phyloP scores from a whole-genome alignment of 2,888 invertebrate species.

The Malthinus seriepunctatus region DNA sequence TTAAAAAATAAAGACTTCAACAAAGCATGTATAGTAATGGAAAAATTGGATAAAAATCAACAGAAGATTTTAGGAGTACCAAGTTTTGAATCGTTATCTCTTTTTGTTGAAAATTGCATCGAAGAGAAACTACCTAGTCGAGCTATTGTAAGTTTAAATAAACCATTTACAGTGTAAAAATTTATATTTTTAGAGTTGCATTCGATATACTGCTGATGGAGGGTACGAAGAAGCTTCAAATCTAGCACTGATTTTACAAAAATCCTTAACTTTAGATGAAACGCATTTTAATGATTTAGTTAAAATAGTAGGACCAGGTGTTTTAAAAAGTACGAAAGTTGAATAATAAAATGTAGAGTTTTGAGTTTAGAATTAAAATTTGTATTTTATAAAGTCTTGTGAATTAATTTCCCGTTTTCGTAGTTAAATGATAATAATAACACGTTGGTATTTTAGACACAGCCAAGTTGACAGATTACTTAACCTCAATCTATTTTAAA shows the following conservation, averaged over 20 bases:
- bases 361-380: too few relatives aligned
- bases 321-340: too few relatives aligned
- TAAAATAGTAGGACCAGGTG: conserved; percentile 48
- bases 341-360: too few relatives aligned
- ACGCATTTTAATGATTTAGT: conserved; percentile 55
- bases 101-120: conserved; percentile 62
- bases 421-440: too few relatives aligned
- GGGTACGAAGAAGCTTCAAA: conserved; percentile 57
- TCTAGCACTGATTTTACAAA: conserved; percentile 52
- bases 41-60: conserved; percentile 58
- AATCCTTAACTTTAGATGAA: conserved; percentile 55
- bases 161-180: background rate
- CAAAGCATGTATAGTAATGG: conserved; percentile 58
- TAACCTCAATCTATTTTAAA: background rate
- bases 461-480: too few relatives aligned
- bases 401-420: too few relatives aligned
- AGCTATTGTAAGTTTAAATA: conserved; percentile 56
- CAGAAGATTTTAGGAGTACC: conserved; percentile 62
- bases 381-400: too few relatives aligned
- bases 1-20: conserved; percentile 58
- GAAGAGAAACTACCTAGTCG: conserved; percentile 55
- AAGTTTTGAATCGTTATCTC: conserved; percentile 53
- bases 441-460: too few relatives aligned
- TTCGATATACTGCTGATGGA: conserved; percentile 63
- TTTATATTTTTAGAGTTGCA: conserved; percentile 51